Evolutionary conservation across 2,113 vertebrate genomes (phyloP).

Genomic region (Thomomys bottae): DNA sequence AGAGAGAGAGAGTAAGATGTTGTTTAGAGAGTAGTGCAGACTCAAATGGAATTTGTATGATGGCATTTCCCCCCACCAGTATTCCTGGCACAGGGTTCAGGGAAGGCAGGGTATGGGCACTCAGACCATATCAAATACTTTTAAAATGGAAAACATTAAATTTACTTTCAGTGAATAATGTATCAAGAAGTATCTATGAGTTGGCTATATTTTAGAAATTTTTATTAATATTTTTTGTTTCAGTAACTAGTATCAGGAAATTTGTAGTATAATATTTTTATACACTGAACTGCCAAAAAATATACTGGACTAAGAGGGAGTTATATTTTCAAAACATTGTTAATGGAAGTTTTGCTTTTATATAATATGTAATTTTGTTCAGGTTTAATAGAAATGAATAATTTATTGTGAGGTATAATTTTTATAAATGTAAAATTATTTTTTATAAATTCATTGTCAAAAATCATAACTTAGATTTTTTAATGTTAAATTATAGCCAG

Average conservation of each 20-base stretch:
- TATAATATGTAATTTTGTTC: constrained; percentile 78
- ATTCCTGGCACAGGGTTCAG: neutral
- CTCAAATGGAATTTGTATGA: neutral
- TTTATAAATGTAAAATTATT: constrained; percentile 89
- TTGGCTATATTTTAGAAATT: constrained; percentile 53
- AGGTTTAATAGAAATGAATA: constrained; percentile 79
- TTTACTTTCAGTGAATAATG: constrained; percentile 49
- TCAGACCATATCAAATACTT: neutral
- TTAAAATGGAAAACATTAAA: constrained; percentile 33
- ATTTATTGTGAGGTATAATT: constrained; percentile 88
- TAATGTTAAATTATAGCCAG: constrained; percentile 84
- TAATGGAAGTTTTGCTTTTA: constrained; percentile 83
- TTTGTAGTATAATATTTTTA: constrained; percentile 77
- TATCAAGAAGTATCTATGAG: constrained; percentile 48
- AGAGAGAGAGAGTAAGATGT: neutral
- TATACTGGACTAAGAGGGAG: neutral
- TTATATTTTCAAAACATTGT: constrained; percentile 50
- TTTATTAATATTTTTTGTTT: constrained; percentile 67
- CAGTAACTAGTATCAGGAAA: constrained; percentile 70
- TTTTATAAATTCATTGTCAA: constrained; percentile 87
- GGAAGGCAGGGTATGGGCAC: neutral
- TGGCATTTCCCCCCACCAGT: no score
- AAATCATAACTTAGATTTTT: constrained; percentile 84
- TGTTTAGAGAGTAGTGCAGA: neutral
- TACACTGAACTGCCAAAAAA: constrained; percentile 67